Evolutionary conservation across 2,888 invertebrate species (phyloP).

Genomic region (Platycheirus rosarum): DNA sequence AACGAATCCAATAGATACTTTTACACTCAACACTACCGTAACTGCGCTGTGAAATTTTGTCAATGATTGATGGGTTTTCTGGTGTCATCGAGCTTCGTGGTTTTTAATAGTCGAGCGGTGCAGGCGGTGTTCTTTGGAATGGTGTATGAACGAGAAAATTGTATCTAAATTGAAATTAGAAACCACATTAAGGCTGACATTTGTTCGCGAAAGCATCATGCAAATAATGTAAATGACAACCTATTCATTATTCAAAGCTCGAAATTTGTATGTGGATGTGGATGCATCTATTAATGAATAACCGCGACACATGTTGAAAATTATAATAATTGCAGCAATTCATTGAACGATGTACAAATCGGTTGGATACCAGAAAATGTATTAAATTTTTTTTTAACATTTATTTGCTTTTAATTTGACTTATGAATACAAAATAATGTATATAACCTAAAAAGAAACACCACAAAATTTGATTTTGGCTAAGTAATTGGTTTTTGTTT

Average conservation of each 20-base stretch:
- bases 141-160: not conserved
- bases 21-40: not conserved
- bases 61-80: constrained; percentile 11
- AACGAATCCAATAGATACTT: not conserved
- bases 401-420: too few species aligned
- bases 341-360: not conserved
- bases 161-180: constrained; percentile 6
- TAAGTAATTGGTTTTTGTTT: too few species aligned
- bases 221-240: constrained; percentile 1
- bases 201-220: not conserved
- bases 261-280: too few species aligned
- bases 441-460: too few species aligned
- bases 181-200: constrained; percentile 10
- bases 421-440: too few species aligned
- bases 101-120: constrained; percentile 2
- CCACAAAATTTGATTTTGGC: too few species aligned
- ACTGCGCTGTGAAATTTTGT: not conserved
- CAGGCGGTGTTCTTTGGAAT: too few species aligned
- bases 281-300: not conserved
- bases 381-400: too few species aligned
- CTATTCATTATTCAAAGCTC: constrained; percentile 4
- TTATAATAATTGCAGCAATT: not conserved
- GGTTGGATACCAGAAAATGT: too few species aligned
- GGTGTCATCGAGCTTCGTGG: not conserved
- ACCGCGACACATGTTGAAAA: not conserved